Base-by-base conservation (phyloP, 64 coral and sea anemone species). In the Actinia tenebrosa region DNA sequence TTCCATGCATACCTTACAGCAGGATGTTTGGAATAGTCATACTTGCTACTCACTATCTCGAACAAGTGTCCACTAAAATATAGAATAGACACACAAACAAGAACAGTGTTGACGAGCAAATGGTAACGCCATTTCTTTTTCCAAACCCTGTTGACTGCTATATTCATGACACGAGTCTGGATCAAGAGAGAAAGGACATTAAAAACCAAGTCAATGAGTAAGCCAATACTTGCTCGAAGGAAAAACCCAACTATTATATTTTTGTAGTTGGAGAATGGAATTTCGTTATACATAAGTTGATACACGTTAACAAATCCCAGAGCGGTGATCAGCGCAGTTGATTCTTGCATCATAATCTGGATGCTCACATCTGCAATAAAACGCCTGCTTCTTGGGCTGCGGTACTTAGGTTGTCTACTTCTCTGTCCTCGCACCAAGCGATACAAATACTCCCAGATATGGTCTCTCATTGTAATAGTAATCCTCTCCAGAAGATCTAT, bases 301-400 rank as follows among this genome's bases (percentile, higher is more conserved):
- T 83, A 92, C 10, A 95, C 60, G 26, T 89, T 87, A 44, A 89
- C 86, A 46, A 84, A 95, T 1, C 93, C 93, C 15, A 95, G 81
- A 27, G 90, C 94, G 20, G 84, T 86, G n/a, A 95, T 84, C 61
- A 95, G n/a, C 16, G 77, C 83, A 27, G 94, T 95, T 42, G 79
- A 89, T 42, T 95, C 94, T 42, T 87, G 78, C 44, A 95, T 78
- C 56, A 89, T 87, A 46, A 95, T 92, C 66, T 92, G 90, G 64
- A 92, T 87, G 75, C 93, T 89, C 18, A 95, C 68, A 71, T 92
- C 94, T 19, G 94, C 94, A 3, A 95, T 80, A 20, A 95, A 89
- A 64, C 93, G 78, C 54, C 87, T 91, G 87, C 89, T 95, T 59
- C 90, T 71, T 44, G 94, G 90, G 10, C 83, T 89, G 17, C 88